Conservation (phyloP, 1,140 invertebrate species). For the Holcopasites calliopsidis region DNA sequence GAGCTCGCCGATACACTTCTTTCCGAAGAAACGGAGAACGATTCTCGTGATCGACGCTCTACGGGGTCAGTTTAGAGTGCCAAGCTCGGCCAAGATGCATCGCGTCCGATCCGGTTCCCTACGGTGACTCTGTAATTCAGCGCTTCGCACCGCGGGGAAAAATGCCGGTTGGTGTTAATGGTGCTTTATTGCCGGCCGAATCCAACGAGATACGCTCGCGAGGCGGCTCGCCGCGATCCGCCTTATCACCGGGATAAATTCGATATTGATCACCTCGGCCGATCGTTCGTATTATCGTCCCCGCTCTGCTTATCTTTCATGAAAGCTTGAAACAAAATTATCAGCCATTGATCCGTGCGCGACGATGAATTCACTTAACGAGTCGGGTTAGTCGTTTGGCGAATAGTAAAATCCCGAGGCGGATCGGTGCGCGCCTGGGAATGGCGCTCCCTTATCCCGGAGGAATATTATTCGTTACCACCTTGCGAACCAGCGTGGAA, state of each 20-base stretch:
- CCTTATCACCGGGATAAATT: slow-evolving; percentile 30
- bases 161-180: slow-evolving; percentile 8
- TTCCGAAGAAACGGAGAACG: no score
- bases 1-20: no score
- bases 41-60: no score
- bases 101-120: slow-evolving; percentile 11
- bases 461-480: slow-evolving; percentile 22
- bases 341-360: no score
- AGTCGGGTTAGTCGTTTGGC: background rate
- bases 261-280: slow-evolving; percentile 14
- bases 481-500: background rate
- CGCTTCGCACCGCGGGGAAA: background rate
- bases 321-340: no score
- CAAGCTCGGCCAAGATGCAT: slow-evolving; percentile 1
- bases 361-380: no score
- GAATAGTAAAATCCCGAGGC: background rate
- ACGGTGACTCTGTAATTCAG: slow-evolving; percentile 15
- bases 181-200: slow-evolving; percentile 15
- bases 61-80: no score
- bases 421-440: background rate
- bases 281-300: background rate
- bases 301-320: no score
- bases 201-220: slow-evolving; percentile 1
- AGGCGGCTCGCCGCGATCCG: background rate
- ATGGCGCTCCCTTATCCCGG: background rate